Evolutionary conservation across 2,113 vertebrate species (phyloP).

Genomic region (Epinephelus moara): DNA sequence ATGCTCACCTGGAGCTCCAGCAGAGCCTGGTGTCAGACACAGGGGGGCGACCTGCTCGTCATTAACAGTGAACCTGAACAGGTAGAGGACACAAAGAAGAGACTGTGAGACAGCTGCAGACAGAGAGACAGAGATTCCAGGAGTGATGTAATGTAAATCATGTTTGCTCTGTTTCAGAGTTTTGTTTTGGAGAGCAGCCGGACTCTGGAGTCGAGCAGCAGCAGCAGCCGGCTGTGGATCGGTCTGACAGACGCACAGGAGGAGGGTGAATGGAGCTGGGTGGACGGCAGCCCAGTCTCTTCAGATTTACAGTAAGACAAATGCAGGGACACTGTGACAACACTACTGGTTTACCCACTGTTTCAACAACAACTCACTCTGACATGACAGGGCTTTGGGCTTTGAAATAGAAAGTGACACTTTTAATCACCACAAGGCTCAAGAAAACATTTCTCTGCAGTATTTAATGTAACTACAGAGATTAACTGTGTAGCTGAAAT

Average conservation of each 20-base stretch:
- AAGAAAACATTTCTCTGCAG: too few relatives aligned
- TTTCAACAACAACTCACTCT: not conserved
- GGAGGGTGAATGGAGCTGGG: slow-evolving; percentile 64
- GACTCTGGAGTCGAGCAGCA: not conserved
- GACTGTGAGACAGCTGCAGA: too few relatives aligned
- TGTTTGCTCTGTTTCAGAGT: slow-evolving; percentile 9
- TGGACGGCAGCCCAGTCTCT: slow-evolving; percentile 45
- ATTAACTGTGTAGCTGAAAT: too few relatives aligned
- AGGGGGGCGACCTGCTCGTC: slow-evolving; percentile 62
- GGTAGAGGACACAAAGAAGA: slow-evolving; percentile 11
- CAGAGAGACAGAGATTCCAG: not conserved
- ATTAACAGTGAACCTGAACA: slow-evolving; percentile 55
- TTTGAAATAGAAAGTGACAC: too few relatives aligned
- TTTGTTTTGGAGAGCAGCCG: slow-evolving; percentile 38
- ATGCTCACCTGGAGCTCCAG: slow-evolving; percentile 52
- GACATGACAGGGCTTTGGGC: too few relatives aligned
- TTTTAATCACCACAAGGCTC: not conserved
- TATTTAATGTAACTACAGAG: too few relatives aligned
- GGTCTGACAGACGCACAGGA: slow-evolving; percentile 49
- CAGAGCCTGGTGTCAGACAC: slow-evolving; percentile 60
- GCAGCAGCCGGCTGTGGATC: slow-evolving; percentile 50
- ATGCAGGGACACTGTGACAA: not conserved
- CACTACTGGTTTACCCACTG: not conserved
- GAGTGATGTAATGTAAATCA: accelerated
- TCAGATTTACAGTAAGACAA: slow-evolving; percentile 55